These are phyloP conservation scores for Bothrops jararaca DNA, from an alignment of 2,113 vertebrate genomes.

Conservation along the genomic window DNA sequence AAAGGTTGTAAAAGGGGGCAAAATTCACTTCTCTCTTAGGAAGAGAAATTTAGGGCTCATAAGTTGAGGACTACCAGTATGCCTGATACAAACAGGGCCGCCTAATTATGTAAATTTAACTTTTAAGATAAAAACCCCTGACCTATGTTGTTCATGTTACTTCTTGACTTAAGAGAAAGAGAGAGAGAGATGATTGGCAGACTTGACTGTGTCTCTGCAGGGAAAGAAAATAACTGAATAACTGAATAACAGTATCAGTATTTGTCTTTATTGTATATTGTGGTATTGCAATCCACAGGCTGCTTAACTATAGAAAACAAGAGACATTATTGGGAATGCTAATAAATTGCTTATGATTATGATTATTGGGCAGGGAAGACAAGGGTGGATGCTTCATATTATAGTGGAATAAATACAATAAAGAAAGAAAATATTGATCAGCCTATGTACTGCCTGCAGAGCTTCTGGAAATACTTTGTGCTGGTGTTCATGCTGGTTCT, in stretches of 20 bases:
- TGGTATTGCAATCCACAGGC: not conserved
- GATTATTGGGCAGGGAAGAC: conserved; percentile 10
- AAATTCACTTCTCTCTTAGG: not conserved
- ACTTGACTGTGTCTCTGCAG: conserved; percentile 32
- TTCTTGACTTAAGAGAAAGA: conserved; percentile 24
- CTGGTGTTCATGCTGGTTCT: conserved; percentile 42
- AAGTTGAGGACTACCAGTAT: not conserved
- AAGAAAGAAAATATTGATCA: conserved; percentile 32
- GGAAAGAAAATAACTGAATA: conserved; percentile 32
- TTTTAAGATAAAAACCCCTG: conserved; percentile 5
- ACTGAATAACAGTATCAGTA: conserved; percentile 30
- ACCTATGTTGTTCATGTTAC: conserved; percentile 35
- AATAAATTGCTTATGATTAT: conserved; percentile 50
- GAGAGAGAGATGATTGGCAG: conserved; percentile 8
- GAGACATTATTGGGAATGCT: conserved; percentile 50
- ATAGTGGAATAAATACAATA: conserved; percentile 54
- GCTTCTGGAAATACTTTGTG: conserved; percentile 59
- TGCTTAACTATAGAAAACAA: not conserved
- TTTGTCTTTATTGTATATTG: not conserved
- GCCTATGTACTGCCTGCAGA: conserved; percentile 35
- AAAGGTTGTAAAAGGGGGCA: not conserved
- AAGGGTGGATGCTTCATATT: conserved; percentile 33
- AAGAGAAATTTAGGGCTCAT: not conserved
- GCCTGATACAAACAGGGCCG: conserved; percentile 6
- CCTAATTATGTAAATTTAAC: conserved; percentile 56